Evolutionary conservation across 2,797 vertebrate species (phyloP).

Genomic region (Meda fulgida): DNA sequence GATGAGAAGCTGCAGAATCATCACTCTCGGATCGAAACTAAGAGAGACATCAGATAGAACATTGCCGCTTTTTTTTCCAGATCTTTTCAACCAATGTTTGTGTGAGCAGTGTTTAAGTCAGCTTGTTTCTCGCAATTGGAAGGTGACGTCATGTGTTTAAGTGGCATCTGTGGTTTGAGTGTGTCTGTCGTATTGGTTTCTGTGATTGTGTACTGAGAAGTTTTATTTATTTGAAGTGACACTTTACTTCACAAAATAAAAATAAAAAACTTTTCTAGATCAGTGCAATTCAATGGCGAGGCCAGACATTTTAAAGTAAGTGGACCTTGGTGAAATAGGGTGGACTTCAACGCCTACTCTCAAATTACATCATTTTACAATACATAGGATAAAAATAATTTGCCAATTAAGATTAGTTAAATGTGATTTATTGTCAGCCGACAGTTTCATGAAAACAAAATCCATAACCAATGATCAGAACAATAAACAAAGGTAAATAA

Average conservation of each 20-base stretch:
- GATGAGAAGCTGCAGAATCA: constrained; percentile 15
- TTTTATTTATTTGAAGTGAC: constrained; percentile 10
- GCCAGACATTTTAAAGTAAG: not conserved
- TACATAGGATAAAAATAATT: too few species aligned
- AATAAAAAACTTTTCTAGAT: not conserved
- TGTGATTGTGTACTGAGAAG: constrained; percentile 9
- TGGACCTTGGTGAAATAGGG: not conserved
- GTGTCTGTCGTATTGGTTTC: constrained; percentile 25
- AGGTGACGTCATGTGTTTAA: constrained; percentile 48
- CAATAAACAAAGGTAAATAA: not conserved
- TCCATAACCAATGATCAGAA: not conserved
- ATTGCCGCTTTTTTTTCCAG: constrained; percentile 12
- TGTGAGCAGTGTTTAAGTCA: not conserved
- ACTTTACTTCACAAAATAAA: not conserved
- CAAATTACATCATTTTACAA: not conserved
- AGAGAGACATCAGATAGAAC: constrained; percentile 18
- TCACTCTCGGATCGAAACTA: not conserved
- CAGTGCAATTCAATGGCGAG: not conserved
- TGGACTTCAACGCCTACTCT: not conserved
- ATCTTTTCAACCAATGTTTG: constrained; percentile 13
- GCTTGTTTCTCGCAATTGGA: not conserved
- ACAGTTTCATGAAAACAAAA: not conserved
- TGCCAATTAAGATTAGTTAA: not conserved
- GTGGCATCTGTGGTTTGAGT: constrained; percentile 30
- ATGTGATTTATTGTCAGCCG: not conserved